Evolutionary conservation across 2,888 invertebrate species (phyloP), one percentile per base, ranked within the genome.

Genomic region (Lydus trimaculatus): DNA sequence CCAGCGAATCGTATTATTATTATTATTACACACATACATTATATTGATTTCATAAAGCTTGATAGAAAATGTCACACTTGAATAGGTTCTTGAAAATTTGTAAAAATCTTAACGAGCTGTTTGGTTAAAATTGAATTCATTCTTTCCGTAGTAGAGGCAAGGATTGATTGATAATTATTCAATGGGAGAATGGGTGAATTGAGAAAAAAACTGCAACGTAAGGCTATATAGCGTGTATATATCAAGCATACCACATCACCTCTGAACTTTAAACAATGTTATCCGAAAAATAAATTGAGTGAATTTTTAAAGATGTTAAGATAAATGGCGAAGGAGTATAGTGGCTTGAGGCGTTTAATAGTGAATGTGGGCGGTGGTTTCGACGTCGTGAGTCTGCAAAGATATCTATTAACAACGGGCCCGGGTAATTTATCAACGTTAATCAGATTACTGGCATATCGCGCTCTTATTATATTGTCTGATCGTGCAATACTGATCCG

Each of bases 381-480:
- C 73, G 65, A 72, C 76, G 76, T 77, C 83, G 83, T 82, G 83
- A 82, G 81, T 78, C 76, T 76, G 78, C 79, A 78, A 79, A 80
- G 82, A 82, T 83, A 83, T 83, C 83, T 83, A 82, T 83, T 83
- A 82, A 81, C 82, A 76, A 75, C 77, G 78, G 28, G 75, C 74
- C 76, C 75, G 73, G 77, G 81, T 80, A 83, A 83, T 83, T 83
- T 82, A 83, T 83, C 83, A 83, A 79, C 78, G 78, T 78, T 80
- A 82, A 83, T 83, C 83, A 78, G 83, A 83, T 83, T 82, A 81
- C 78, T 73, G 73, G 75, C 77, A 79, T 81, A 81, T 81, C 81
- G 81, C 72, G 81, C 72, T 76, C 79, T 79, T 80, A 79, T 81
- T 81, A 79, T 78, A 76, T 77, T 80, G 79, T 75, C 76, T 77